Conservation (phyloP, 1,140 invertebrate genomes). For the Pseudomyrmex concolor region DNA sequence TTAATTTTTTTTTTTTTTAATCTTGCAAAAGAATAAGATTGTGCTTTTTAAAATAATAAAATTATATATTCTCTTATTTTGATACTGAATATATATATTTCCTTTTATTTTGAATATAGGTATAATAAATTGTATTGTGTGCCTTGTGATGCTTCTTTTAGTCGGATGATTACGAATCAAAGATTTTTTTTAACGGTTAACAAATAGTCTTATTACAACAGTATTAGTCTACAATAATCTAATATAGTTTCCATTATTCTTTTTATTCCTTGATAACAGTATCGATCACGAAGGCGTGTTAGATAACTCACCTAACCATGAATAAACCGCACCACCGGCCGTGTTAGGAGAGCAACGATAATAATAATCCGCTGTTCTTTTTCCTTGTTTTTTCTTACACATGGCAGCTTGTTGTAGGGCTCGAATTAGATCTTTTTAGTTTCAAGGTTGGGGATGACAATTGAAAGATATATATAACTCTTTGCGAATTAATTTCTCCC, state of each 20-base stretch:
- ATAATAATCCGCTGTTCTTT: conserved; percentile 11
- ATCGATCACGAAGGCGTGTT: conserved; percentile 14
- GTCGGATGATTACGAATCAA: too few relatives aligned
- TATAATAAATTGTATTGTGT: too few relatives aligned
- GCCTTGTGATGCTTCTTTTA: too few relatives aligned
- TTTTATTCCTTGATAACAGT: conserved; percentile 32
- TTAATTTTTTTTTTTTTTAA: neutral
- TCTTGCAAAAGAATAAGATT: neutral
- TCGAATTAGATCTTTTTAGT: conserved; percentile 3
- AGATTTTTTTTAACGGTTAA: too few relatives aligned
- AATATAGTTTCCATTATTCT: neutral
- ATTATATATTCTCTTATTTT: too few relatives aligned
- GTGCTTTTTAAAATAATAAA: too few relatives aligned
- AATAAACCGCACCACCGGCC: conserved; percentile 22
- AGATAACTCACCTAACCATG: conserved; percentile 27
- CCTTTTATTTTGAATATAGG: neutral
- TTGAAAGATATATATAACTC: conserved; percentile 14
- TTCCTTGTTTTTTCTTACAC: conserved; percentile 14
- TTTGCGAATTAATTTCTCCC: neutral
- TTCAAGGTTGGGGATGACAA: conserved; percentile 6
- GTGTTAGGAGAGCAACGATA: conserved; percentile 24
- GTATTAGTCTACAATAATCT: neutral
- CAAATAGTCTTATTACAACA: too few relatives aligned
- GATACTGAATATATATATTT: neutral
- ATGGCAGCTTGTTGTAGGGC: neutral